phyloP scores from a whole-genome alignment of 1,140 invertebrate species.

The Mamestra configurata region DNA sequence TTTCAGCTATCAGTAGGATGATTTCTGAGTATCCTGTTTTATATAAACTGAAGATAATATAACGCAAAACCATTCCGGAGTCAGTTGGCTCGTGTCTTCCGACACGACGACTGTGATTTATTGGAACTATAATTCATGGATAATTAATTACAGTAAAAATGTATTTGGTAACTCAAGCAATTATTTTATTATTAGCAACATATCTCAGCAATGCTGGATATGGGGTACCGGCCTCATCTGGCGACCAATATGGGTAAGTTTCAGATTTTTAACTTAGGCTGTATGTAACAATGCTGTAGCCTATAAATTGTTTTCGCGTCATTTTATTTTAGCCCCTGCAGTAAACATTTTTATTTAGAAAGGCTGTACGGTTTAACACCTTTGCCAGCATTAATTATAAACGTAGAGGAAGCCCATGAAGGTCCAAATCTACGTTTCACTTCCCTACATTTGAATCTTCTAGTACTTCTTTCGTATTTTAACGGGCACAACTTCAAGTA shows the following conservation, averaged over 20 bases:
- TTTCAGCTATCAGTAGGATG: constrained; percentile 72
- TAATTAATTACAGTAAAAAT: constrained; percentile 61
- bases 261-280: not conserved
- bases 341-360: too few species aligned
- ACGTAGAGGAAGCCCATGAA: too few species aligned
- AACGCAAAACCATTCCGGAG: constrained; percentile 54
- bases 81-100: constrained; percentile 71
- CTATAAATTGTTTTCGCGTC: too few species aligned
- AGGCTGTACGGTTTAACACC: not conserved
- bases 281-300: not conserved
- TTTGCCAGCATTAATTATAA: too few species aligned
- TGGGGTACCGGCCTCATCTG: constrained; percentile 47
- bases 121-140: constrained; percentile 39
- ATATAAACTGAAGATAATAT: constrained; percentile 66
- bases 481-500: too few species aligned
- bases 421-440: too few species aligned
- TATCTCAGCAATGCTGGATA: constrained; percentile 71
- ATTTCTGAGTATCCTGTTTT: constrained; percentile 72
- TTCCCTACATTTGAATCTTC: too few species aligned
- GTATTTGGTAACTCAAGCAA: constrained; percentile 67
- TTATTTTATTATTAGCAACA: constrained; percentile 68
- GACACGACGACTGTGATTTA: constrained; percentile 65
- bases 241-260: constrained; percentile 68
- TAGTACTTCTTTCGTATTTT: too few species aligned
- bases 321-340: too few species aligned